Base-by-base conservation (phyloP, 1,140 invertebrate species). In the Aradophagus sp. region DNA sequence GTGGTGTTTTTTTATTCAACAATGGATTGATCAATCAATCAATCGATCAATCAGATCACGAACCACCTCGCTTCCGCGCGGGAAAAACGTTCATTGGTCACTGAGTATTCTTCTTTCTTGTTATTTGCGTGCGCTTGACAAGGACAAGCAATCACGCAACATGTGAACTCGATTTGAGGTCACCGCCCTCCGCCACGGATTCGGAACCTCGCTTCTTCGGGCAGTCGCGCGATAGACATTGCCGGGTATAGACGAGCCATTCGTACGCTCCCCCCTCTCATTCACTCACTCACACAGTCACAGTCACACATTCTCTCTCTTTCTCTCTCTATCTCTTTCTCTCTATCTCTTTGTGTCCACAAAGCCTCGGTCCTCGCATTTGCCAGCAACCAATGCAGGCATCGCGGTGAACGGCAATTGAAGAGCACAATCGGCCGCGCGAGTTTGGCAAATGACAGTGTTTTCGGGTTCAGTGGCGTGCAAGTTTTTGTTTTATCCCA, bases 201-300 rank as follows among this genome's bases (percentile, higher is more conserved):
- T 56, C 23, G 23, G 45, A 41, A 58, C 42, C 27, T 55, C 48
- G 59, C 52, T 27, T 38, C 35, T 34, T 41, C 61, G 19, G 50
- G 23, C 67, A 70, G 67, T 70, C 52, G 53, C 67, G 59, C 59
- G 67, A 63, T 41, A 63, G 67, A 59, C 45, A n/a, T 59, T 50
- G 67, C 27, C 27, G 58, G 53, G 53, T 59, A 16, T 4, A 5
- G 20, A 23, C 8, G 8, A 23, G 8, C n/a, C n/a, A n/a, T 45
- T 58, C 7, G 15, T 7, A 34, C 11, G 26, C 3, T n/a, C 11
- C 10, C 11, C 27, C 27, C n/a, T n/a, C n/a, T n/a, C n/a, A n/a
- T n/a, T n/a, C n/a, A n/a, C n/a, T n/a, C n/a, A n/a, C n/a, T n/a
- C n/a, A n/a, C n/a, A n/a, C n/a, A n/a, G n/a, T n/a, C n/a, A n/a